These are phyloP conservation scores for Lissocephala sabroskyi DNA, from an alignment of 2,888 invertebrate species.

Conservation along the genomic window DNA sequence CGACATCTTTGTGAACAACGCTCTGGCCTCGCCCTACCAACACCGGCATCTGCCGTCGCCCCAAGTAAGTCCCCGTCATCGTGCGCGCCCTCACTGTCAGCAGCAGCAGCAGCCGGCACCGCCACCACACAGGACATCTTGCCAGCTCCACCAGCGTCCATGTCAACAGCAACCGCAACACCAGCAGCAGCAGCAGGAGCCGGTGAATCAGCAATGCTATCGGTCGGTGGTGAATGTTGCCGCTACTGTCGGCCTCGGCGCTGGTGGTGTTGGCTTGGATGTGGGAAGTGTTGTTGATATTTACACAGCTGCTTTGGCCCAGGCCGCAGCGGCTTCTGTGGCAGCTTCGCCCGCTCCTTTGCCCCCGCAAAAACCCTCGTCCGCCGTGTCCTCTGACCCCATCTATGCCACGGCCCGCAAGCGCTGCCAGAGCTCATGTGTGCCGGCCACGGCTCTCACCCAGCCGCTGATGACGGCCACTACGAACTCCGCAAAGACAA, in stretches of 20 bases:
- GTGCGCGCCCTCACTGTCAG: constrained; percentile 44
- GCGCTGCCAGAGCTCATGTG: constrained; percentile 54
- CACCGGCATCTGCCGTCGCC: constrained; percentile 43
- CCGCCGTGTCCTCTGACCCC: constrained; percentile 31
- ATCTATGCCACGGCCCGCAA: constrained; percentile 71
- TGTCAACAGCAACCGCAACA: constrained; percentile 9
- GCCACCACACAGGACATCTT: constrained; percentile 1
- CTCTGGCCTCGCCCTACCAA: constrained; percentile 65
- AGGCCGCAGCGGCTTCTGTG: constrained; percentile 37
- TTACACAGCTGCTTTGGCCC: constrained; percentile 48
- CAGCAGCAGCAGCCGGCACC: constrained; percentile 27
- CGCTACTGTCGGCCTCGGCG: constrained; percentile 42
- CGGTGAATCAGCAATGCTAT: constrained; percentile 27
- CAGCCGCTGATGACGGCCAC: constrained; percentile 59
- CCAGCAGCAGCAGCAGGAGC: background rate
- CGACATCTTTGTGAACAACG: constrained; percentile 69
- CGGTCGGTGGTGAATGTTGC: constrained; percentile 50
- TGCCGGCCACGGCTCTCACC: constrained; percentile 59
- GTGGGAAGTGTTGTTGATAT: constrained; percentile 47
- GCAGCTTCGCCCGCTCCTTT: constrained; percentile 17
- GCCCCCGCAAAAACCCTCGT: constrained; percentile 14
- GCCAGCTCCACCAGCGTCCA: constrained; percentile 8
- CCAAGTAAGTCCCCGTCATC: constrained; percentile 61
- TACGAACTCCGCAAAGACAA: constrained; percentile 39
- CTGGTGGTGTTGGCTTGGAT: constrained; percentile 21